Conservation (phyloP, 2,888 invertebrate species). For the Phoenoteleia sp. region DNA sequence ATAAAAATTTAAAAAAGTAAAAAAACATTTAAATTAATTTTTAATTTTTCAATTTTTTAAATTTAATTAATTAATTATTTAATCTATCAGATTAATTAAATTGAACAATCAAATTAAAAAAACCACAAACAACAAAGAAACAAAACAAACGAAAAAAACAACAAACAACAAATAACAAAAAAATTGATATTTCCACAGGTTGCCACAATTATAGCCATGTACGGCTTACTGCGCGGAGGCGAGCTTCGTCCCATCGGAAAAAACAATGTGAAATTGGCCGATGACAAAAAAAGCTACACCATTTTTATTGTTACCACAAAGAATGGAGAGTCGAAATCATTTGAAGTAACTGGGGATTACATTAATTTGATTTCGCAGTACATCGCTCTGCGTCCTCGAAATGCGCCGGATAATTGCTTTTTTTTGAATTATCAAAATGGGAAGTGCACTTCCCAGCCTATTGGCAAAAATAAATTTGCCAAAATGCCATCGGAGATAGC, state of each 20-base stretch:
- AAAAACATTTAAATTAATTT: constrained; percentile 3
- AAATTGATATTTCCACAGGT: constrained; percentile 31
- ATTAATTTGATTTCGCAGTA: constrained; percentile 47
- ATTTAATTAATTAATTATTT: background rate
- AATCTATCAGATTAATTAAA: constrained; percentile 23
- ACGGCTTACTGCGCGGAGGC: constrained; percentile 32
- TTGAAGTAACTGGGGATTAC: constrained; percentile 35
- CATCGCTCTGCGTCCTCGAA: constrained; percentile 46
- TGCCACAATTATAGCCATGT: constrained; percentile 34
- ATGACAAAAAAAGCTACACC: constrained; percentile 34
- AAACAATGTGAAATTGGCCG: constrained; percentile 25
- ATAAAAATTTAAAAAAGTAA: background rate
- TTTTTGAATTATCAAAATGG: no score
- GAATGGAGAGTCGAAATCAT: constrained; percentile 27
- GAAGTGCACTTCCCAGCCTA: constrained; percentile 52
- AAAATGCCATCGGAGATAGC: constrained; percentile 73
- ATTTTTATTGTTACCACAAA: constrained; percentile 26
- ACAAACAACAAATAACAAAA: constrained; percentile 19
- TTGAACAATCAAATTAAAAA: constrained; percentile 28
- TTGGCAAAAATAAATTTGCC: constrained; percentile 73
- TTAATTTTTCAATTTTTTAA: background rate
- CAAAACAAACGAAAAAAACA: constrained; percentile 13
- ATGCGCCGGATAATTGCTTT: constrained; percentile 70
- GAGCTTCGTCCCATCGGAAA: constrained; percentile 23
- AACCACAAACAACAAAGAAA: background rate